Percentiles rank a stretch among this genome's conserved stretches.
Evolutionary conservation across 1,140 invertebrate genomes (phyloP).

Genomic region (Rhagoletis zephyria): DNA sequence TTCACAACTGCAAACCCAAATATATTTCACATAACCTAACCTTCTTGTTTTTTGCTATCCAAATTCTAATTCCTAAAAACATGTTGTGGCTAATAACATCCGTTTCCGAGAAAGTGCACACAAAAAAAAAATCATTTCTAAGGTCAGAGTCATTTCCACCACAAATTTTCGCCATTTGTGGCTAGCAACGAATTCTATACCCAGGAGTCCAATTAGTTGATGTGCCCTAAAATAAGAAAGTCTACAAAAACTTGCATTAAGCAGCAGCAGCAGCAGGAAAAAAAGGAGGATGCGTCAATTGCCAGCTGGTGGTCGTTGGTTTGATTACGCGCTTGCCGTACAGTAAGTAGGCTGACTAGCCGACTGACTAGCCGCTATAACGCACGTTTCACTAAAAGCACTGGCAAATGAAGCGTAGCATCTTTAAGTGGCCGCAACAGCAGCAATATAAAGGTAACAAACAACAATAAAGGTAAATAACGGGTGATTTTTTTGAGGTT

Average conservation of each 20-base stretch:
- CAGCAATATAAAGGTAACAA: neutral
- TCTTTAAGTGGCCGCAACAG: constrained; percentile 20
- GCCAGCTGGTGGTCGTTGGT: neutral
- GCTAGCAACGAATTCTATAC: neutral
- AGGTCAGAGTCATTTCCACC: neutral
- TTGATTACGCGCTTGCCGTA: neutral
- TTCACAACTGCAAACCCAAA: no score
- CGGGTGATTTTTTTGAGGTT: no score
- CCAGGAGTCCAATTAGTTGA: constrained; percentile 32
- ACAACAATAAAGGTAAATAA: neutral
- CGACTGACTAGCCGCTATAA: neutral
- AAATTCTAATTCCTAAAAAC: no score
- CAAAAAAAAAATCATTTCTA: neutral
- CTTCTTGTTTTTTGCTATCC: no score
- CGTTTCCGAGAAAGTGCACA: neutral
- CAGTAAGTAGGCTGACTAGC: neutral
- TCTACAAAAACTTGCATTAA: neutral
- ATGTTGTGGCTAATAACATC: no score
- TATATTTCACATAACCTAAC: no score
- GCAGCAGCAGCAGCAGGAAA: neutral
- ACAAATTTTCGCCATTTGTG: neutral
- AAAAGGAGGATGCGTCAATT: neutral
- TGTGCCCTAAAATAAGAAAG: neutral
- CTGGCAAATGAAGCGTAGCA: neutral
- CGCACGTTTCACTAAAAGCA: neutral